Evolutionary conservation across 2,797 vertebrate species (phyloP), one percentile per base, ranked within the genome.

Genomic region (Sebastes kiyomatsui): DNA sequence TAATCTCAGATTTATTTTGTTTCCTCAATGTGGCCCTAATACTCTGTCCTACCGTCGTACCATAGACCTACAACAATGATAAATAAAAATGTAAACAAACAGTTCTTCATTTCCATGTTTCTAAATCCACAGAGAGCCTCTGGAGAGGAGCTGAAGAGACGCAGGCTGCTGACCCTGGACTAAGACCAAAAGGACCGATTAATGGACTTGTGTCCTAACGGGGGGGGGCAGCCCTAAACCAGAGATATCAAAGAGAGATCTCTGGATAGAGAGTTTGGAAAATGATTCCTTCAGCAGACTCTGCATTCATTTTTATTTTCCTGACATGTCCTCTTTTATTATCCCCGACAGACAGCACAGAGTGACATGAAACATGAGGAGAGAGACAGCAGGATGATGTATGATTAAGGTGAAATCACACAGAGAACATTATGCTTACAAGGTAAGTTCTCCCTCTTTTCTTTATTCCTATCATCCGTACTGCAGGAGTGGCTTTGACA

Each of bases 401-500:
- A 23, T 16, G 22, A 55, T 76, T 23, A 68, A 65, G 11, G 16
- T 69, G 49, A 78, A 79, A 60, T 76, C 49, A 77, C 72, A 80
- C 23, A 1, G 2, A 14, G 38, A 67, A 61, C 52, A 66, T 75
- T 61, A 60, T 67, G 38, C 14, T 67, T 38, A 58, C 49, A 14
- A 35, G 9, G 54, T 65, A 56, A 56, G 12, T 69, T 79, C 58
- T 25, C 9, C 33, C 12, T 18, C 12, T 16, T 58, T 68, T 70
- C 30, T 72, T 32, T 42, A 72, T 80, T 79, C 77, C 62, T 72
- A 42, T 77, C 78, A 65, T 82, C 67, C 10, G 28, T 38, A 54
- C 67, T 14, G 25, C 33, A 58, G 65, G 28, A 84, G 62, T 16
- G 67, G 49, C 59, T 25, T 42, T 72, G 84, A 62, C 84, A 84